A percentile compares a stretch with the other conserved stretches of the same genome.
Evolutionary conservation across 2,888 invertebrate species (phyloP).

Genomic region (Dexiosoma caninum): DNA sequence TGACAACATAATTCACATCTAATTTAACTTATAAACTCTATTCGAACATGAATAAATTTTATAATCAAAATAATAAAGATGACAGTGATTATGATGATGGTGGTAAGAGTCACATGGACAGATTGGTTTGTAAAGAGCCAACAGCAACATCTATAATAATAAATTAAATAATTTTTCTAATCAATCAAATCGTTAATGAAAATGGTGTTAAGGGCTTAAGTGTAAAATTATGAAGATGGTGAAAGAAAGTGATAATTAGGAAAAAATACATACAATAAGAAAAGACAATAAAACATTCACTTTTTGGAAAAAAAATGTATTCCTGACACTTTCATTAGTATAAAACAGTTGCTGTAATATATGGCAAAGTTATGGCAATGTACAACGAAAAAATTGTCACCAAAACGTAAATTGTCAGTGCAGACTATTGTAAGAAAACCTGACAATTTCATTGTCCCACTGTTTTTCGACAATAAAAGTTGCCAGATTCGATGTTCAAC

Average conservation of each 20-base stretch:
- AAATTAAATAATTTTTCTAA: slow-evolving; percentile 64
- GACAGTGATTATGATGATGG: background rate
- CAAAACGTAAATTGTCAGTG: too few species aligned
- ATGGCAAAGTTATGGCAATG: too few species aligned
- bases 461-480: too few species aligned
- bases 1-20: slow-evolving; percentile 60
- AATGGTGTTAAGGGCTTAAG: slow-evolving; percentile 18
- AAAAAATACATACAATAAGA: background rate
- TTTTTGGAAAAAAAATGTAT: slow-evolving; percentile 3
- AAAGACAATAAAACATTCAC: slow-evolving; percentile 21
- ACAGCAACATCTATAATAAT: background rate
- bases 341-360: too few species aligned
- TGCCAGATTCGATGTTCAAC: too few species aligned
- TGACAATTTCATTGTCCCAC: too few species aligned
- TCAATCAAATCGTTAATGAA: slow-evolving; percentile 59
- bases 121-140: background rate
- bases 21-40: slow-evolving; percentile 58
- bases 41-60: slow-evolving; percentile 9
- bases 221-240: background rate
- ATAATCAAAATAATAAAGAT: slow-evolving; percentile 29
- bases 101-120: background rate
- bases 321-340: slow-evolving; percentile 31
- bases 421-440: too few species aligned
- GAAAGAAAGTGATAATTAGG: background rate
- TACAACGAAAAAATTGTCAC: too few species aligned